phyloP scores from a whole-genome alignment of 2,113 vertebrate genomes.

The Seriola quinqueradiata region DNA sequence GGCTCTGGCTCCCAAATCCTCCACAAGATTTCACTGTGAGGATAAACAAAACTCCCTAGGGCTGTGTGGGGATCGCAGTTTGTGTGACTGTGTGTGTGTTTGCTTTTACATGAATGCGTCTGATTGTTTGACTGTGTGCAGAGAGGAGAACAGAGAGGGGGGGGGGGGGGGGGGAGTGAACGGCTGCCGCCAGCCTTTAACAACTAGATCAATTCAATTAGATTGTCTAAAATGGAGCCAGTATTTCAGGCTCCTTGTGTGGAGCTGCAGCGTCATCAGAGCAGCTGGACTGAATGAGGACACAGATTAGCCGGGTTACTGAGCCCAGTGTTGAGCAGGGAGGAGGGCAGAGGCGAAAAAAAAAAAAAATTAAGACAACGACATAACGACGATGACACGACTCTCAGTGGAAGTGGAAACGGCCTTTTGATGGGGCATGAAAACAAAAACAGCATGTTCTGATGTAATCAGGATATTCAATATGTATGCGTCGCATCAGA shows the following conservation, averaged over 20 bases:
- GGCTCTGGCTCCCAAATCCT: conserved; percentile 48
- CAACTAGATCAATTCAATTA: conserved; percentile 76
- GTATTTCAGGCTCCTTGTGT: conserved; percentile 68
- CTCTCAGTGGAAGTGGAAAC: background rate
- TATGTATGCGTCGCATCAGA: background rate
- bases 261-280: conserved; percentile 46
- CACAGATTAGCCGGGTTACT: conserved; percentile 53
- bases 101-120: conserved; percentile 64
- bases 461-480: conserved; percentile 10
- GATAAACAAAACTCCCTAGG: conserved; percentile 66
- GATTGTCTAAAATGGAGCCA: conserved; percentile 70
- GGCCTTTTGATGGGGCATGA: conserved; percentile 11
- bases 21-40: conserved; percentile 50
- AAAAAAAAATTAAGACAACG: conserved; percentile 40
- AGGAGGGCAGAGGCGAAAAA: conserved; percentile 24
- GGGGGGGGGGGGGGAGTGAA: conserved; percentile 1
- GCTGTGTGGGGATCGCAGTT: conserved; percentile 42
- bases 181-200: conserved; percentile 63
- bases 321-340: conserved; percentile 36
- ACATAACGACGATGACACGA: conserved; percentile 28
- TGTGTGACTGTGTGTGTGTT: conserved; percentile 27
- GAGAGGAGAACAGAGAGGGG: conserved; percentile 17
- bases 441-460: background rate
- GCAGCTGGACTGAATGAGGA: conserved; percentile 52
- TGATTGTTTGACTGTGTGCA: conserved; percentile 61